phyloP scores from a whole-genome alignment of 2,888 invertebrate genomes.

The Meliscaeva auricollis region DNA sequence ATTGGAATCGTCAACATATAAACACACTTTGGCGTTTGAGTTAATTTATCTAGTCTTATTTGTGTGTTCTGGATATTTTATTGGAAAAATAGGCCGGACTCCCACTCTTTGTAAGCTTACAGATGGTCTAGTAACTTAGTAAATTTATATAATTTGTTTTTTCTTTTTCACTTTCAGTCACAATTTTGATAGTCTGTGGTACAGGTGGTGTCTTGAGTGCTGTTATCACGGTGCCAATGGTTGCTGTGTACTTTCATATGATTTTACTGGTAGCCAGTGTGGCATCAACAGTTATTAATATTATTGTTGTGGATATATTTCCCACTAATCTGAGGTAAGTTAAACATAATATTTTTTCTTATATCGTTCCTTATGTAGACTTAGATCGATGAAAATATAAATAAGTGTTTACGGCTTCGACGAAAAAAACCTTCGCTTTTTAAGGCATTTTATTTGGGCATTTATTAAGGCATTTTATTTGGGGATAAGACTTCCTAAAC shows the following conservation, averaged over 20 bases:
- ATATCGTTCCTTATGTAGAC: no score
- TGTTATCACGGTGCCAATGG: conserved; percentile 47
- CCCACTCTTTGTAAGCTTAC: conserved; percentile 77
- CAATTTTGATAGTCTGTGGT: conserved; percentile 51
- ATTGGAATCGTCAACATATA: conserved; percentile 79
- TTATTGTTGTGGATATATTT: conserved; percentile 62
- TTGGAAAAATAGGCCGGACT: conserved; percentile 77
- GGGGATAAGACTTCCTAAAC: no score
- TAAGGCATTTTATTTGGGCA: no score
- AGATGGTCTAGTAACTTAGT: background rate
- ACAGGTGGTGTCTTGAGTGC: conserved; percentile 43
- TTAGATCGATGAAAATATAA: no score
- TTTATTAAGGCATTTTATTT: no score
- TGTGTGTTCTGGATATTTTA: conserved; percentile 77
- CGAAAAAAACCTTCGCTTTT: no score
- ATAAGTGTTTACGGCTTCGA: no score
- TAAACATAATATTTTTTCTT: no score
- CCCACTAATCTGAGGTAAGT: conserved; percentile 64
- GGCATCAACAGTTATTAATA: conserved; percentile 53
- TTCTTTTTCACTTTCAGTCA: conserved; percentile 34
- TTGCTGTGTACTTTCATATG: conserved; percentile 53
- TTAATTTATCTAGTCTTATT: conserved; percentile 78
- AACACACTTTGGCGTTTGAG: conserved; percentile 79
- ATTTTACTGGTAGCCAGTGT: conserved; percentile 45
- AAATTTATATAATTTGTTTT: background rate